Percentiles rank a stretch among this genome's conserved stretches.
Evolutionary conservation across 2,113 vertebrate species (phyloP).

Genomic region (Phalacrocorax brasilianus): DNA sequence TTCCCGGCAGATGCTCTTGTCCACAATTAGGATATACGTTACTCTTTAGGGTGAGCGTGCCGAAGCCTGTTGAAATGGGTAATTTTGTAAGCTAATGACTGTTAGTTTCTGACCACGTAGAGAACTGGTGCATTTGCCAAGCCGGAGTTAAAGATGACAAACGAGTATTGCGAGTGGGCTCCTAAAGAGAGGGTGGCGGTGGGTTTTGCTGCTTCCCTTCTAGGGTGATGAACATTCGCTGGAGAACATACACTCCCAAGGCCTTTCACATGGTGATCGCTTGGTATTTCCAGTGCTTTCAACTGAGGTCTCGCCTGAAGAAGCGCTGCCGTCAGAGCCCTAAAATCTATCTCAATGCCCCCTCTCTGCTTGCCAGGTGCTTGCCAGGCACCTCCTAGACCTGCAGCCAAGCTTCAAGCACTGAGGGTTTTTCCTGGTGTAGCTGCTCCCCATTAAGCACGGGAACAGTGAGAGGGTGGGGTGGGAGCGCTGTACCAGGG

Average conservation of each 20-base stretch:
- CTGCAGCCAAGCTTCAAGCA: neutral
- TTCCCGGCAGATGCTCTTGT: neutral
- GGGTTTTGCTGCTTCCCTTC: neutral
- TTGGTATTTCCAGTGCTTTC: neutral
- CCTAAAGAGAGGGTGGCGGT: neutral
- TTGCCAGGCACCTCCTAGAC: neutral
- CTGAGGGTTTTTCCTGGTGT: neutral
- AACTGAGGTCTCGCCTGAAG: neutral
- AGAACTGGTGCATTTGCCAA: neutral
- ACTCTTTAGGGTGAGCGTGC: neutral
- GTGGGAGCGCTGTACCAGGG: neutral
- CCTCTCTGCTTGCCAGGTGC: neutral
- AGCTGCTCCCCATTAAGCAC: neutral
- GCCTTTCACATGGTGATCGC: neutral
- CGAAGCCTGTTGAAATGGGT: neutral
- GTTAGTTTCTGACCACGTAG: neutral
- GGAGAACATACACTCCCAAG: neutral
- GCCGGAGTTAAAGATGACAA: neutral
- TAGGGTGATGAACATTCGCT: neutral
- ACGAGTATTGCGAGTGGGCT: neutral
- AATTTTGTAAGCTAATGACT: neutral
- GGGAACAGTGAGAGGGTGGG: neutral
- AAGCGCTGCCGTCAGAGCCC: neutral
- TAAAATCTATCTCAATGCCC: neutral
- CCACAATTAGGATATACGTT: neutral